Evolutionary conservation across 2,797 vertebrate species (phyloP).

Genomic region (Toxotes lorentzi): DNA sequence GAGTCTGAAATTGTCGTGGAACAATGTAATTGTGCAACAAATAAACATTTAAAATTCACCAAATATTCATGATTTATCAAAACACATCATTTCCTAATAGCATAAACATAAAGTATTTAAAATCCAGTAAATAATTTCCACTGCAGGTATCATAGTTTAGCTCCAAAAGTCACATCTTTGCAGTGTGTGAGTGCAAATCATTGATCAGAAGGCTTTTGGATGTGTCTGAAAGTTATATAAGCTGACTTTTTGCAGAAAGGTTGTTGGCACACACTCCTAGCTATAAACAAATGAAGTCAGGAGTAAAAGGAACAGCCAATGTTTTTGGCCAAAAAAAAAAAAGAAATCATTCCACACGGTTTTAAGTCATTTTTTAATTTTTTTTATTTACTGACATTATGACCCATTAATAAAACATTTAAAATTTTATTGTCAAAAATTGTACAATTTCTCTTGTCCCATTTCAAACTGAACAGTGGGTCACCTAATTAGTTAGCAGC

Average conservation of each 20-base stretch:
- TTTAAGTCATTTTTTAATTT: background rate
- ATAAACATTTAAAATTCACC: background rate
- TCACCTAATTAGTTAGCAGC: background rate
- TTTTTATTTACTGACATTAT: background rate
- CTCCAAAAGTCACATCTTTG: constrained; percentile 4
- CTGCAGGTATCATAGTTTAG: background rate
- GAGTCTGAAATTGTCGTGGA: background rate
- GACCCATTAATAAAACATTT: background rate
- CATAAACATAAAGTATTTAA: background rate
- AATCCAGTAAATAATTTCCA: background rate
- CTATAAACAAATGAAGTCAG: background rate
- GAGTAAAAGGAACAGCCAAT: background rate
- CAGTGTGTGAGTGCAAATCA: background rate
- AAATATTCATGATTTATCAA: background rate
- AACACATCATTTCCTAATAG: background rate
- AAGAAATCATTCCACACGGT: background rate
- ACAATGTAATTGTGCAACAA: background rate
- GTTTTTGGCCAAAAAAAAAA: background rate
- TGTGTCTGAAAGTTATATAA: constrained; percentile 13
- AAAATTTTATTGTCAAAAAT: background rate
- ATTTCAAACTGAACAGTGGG: background rate
- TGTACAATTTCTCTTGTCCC: background rate
- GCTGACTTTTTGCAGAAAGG: constrained; percentile 1
- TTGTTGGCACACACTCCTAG: background rate
- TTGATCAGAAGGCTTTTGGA: background rate